phyloP scores from a whole-genome alignment of 2,888 invertebrate species.

The Smittia sp. region DNA sequence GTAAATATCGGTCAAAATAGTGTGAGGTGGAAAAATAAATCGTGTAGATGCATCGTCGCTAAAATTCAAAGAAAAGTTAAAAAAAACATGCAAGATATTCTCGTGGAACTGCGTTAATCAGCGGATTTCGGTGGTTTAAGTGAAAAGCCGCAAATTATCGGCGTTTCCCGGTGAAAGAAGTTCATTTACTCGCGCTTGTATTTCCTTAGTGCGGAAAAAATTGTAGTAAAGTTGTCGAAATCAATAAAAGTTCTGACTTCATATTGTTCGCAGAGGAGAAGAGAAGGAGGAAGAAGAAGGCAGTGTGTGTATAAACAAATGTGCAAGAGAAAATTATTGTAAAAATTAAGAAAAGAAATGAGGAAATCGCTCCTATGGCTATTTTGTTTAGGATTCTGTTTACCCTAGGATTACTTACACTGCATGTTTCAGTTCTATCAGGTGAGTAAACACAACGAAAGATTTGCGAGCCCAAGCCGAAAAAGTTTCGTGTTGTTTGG shows the following conservation, averaged over 20 bases:
- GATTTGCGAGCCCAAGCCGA: background rate
- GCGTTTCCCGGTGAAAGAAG: background rate
- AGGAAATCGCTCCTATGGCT: constrained; percentile 35
- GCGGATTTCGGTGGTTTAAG: background rate
- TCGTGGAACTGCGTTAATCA: background rate
- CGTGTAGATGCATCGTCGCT: background rate
- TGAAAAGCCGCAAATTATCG: background rate
- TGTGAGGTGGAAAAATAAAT: background rate
- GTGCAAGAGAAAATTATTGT: background rate
- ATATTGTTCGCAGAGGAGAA: constrained; percentile 25
- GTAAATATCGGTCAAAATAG: no score
- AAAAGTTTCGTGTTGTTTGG: background rate
- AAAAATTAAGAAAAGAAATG: constrained; percentile 32
- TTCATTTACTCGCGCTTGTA: background rate
- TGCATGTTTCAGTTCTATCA: constrained; percentile 34
- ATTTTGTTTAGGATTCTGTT: constrained; percentile 39
- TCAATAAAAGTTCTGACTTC: constrained; percentile 40
- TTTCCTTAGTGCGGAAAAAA: background rate
- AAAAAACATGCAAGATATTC: background rate
- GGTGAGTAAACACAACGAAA: constrained; percentile 27
- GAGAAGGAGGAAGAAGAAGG: background rate
- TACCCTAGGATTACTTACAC: constrained; percentile 30
- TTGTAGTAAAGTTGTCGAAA: constrained; percentile 38
- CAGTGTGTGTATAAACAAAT: constrained; percentile 33
- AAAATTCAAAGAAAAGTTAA: background rate